Conservation (phyloP, 2,113 vertebrate genomes). For the human region DNA sequence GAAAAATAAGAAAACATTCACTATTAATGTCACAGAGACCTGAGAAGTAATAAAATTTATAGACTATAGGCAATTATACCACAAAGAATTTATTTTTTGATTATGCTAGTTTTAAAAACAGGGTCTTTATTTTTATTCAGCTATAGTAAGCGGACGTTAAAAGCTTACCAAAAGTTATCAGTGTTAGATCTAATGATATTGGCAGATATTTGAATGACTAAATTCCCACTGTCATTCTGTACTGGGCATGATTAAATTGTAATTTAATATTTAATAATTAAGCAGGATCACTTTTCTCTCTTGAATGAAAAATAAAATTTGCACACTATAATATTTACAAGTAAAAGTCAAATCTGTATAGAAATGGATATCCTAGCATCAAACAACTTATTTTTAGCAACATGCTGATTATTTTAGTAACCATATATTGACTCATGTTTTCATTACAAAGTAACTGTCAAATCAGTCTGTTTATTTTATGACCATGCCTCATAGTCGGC, state of each 20-base stretch:
- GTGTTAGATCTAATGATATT: not conserved
- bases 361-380: not conserved
- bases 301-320: constrained; percentile 59
- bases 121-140: constrained; percentile 22
- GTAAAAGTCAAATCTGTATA: constrained; percentile 18
- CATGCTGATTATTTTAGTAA: not conserved
- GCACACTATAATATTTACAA: constrained; percentile 29
- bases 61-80: not conserved
- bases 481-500: not conserved
- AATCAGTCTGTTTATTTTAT: not conserved
- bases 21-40: not conserved
- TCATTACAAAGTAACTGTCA: not conserved
- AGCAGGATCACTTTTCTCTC: constrained; percentile 30
- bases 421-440: not conserved
- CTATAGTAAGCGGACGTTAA: constrained; percentile 29
- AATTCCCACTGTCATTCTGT: constrained; percentile 23
- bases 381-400: not conserved
- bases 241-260: constrained; percentile 44
- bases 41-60: constrained; percentile 34
- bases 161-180: not conserved
- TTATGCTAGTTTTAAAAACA: not conserved
- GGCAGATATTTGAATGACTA: constrained; percentile 21
- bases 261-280: constrained; percentile 35
- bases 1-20: constrained; percentile 59
- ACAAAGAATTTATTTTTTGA: constrained; percentile 15